A percentile compares a stretch with the other conserved stretches of the same genome.
Evolutionary conservation across 30 jellyfish, hydroid and myxozoan genomes (phyloP).

Genomic region (Aurelia coerulea): DNA sequence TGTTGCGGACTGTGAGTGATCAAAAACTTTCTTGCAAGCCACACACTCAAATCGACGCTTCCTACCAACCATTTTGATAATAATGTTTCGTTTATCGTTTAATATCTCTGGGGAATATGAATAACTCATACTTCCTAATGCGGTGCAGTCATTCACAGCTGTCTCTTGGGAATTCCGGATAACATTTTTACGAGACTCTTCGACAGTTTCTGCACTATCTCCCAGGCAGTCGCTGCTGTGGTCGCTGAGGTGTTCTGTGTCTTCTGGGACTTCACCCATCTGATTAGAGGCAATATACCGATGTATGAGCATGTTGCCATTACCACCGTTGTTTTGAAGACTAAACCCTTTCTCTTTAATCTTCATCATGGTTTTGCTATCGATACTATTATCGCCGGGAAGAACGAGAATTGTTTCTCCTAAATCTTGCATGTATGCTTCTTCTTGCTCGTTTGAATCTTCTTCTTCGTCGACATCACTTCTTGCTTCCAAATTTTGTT

Average conservation of each 20-base stretch:
- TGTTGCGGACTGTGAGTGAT: conserved; percentile 8
- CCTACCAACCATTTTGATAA: neutral
- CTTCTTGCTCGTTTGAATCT: too few relatives aligned
- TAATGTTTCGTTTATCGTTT: neutral
- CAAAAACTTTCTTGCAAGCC: neutral
- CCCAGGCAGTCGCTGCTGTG: neutral
- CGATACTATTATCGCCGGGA: neutral
- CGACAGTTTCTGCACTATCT: neutral
- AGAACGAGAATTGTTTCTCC: conserved; percentile 3
- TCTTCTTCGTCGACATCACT: too few relatives aligned
- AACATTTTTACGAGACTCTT: neutral
- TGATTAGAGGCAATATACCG: neutral
- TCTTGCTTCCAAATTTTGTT: too few relatives aligned
- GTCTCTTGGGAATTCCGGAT: neutral
- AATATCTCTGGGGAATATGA: conserved; percentile 10
- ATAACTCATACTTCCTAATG: conserved; percentile 10
- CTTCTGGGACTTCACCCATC: neutral
- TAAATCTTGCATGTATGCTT: neutral
- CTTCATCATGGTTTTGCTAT: neutral
- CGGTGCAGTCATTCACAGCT: neutral
- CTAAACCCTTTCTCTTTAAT: neutral
- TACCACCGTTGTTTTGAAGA: neutral
- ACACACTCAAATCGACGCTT: conserved; percentile 12
- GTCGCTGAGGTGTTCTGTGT: neutral
- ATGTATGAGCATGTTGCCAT: neutral